phyloP scores from a whole-genome alignment of 2,797 vertebrate genomes.

The Australoheros facetus region DNA sequence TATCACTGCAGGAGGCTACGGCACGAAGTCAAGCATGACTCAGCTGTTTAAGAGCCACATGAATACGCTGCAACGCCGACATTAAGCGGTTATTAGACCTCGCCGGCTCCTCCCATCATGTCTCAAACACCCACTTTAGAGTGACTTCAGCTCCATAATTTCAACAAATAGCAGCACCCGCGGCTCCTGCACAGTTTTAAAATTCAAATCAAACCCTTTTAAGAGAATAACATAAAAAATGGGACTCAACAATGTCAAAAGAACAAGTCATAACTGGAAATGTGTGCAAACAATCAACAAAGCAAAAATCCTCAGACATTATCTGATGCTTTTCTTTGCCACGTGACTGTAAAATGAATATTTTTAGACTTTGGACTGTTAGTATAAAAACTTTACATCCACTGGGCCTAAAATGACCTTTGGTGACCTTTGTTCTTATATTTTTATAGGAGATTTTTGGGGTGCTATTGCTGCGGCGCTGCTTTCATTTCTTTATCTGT shows the following conservation, averaged over 20 bases:
- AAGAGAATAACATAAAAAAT: background rate
- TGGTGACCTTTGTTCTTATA: background rate
- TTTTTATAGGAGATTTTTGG: background rate
- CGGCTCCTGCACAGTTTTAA: background rate
- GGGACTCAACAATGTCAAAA: background rate
- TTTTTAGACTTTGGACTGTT: background rate
- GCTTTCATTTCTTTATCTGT: background rate
- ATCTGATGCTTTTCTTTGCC: background rate
- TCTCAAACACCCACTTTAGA: background rate
- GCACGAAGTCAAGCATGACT: background rate
- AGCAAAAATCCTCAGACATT: background rate
- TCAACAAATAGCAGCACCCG: background rate
- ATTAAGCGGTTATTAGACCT: background rate
- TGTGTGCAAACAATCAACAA: too few relatives aligned
- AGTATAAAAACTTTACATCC: background rate
- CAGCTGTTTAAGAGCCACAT: background rate
- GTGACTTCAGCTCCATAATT: conserved; percentile 2
- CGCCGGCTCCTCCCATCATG: background rate
- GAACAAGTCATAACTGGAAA: background rate
- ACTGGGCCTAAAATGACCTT: background rate
- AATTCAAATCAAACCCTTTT: background rate
- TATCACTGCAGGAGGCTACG: background rate
- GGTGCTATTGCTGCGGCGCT: background rate
- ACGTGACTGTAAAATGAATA: background rate
- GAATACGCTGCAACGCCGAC: background rate